Evolutionary conservation across 1,140 invertebrate species (phyloP), one percentile per base, ranked within the genome.

Genomic region (Cyphomyrmex costatus): DNA sequence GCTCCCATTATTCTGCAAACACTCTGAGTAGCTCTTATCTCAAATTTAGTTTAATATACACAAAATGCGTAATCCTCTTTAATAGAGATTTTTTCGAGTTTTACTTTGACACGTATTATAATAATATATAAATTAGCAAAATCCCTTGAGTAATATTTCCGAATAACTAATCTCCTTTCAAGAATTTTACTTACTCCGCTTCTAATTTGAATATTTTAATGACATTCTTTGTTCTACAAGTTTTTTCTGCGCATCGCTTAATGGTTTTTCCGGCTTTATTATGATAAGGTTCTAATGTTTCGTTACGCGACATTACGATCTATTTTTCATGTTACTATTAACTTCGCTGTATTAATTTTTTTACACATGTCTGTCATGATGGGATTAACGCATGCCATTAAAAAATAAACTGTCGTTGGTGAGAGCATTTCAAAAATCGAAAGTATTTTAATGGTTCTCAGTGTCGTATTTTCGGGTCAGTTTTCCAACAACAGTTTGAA

Each of bases 391-490:
- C 36, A 21, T 24, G 12, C 24, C 51, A n/a, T 82, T 73, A 82
- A 73, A 82, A 79, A 73, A 42, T n/a, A 46, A 82, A 71, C 33
- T 46, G 42, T 82, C 19, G 53, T 58, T 19, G 7, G n/a, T 21
- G 77, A 30, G 12, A 30, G 12, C 12, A 73, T 12, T 19, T 33
- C 49, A 68, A 46, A 10, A 19, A 68, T 49, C 21, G 65, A 79
- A 14, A 24, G 21, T 21, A 58, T 82, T 66, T 71, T 70, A 33
- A 80, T 56, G n/a, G 8, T 66, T n/a, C 63, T 66, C 24, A n/a
- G 63, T 79, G 73, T 88, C 82, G 88, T 86, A 89, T 73, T 89
- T 84, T 76, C 21, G 77, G 36, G 77, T 82, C 63, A 86, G 71
- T 65, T 68, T 89, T 49, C 53, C 49, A 58, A 89, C 49, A 58